These are phyloP conservation scores for Synanthedon andrenaeformis DNA, from an alignment of 2,888 invertebrate genomes.

Conservation along the genomic window DNA sequence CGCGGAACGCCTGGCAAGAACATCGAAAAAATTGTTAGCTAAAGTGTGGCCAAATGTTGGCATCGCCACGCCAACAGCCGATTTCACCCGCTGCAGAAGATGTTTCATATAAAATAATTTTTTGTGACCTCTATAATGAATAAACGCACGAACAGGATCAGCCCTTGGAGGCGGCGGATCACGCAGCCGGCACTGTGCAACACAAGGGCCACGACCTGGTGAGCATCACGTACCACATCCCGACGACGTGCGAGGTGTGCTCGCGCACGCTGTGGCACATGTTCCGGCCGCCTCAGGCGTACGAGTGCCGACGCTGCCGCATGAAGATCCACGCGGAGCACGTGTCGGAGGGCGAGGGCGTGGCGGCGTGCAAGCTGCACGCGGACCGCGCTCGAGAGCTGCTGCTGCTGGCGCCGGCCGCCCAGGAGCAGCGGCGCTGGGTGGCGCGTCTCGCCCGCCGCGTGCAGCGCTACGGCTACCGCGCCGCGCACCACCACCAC, in stretches of 20 bases:
- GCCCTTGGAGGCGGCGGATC: too few relatives aligned
- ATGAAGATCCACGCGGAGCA: constrained; percentile 99
- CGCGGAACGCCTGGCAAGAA: too few relatives aligned
- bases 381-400: constrained; percentile 97
- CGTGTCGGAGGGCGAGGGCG: constrained; percentile 84
- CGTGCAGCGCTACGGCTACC: constrained; percentile 93
- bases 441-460: constrained; percentile 90
- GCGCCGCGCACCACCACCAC: constrained; percentile 90
- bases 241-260: constrained; percentile 98
- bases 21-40: too few relatives aligned
- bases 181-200: constrained; percentile 72
- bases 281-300: constrained; percentile 96
- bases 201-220: constrained; percentile 97
- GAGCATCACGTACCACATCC: constrained; percentile 97
- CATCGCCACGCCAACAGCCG: too few relatives aligned
- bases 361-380: constrained; percentile 96
- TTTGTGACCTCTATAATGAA: too few relatives aligned
- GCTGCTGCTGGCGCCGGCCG: constrained; percentile 85
- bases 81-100: too few relatives aligned
- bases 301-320: constrained; percentile 96
- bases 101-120: too few relatives aligned
- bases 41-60: too few relatives aligned
- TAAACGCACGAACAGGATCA: too few relatives aligned
- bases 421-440: constrained; percentile 94
- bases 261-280: constrained; percentile 97